These are phyloP conservation scores for Sclerodermus sp. DNA, from an alignment of 2,888 invertebrate species.

Conservation along the genomic window DNA sequence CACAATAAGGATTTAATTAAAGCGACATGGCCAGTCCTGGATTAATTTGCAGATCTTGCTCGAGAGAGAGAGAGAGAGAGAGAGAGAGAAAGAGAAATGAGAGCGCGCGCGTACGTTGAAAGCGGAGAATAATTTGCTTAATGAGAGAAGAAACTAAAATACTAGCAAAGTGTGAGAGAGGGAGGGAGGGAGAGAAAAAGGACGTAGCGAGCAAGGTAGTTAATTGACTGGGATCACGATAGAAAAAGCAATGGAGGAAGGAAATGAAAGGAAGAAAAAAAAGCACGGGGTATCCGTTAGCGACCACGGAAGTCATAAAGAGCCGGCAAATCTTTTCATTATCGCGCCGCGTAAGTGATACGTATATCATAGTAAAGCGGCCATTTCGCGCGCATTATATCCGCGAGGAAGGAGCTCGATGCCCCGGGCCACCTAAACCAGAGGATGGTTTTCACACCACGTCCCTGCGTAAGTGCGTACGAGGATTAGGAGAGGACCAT, in stretches of 20 bases:
- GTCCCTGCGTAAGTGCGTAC: too few relatives aligned
- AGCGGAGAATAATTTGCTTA: neutral
- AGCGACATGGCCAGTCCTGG: too few relatives aligned
- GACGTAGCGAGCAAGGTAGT: too few relatives aligned
- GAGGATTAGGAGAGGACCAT: too few relatives aligned
- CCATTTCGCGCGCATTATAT: slow-evolving; percentile 40
- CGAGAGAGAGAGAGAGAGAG: slow-evolving; percentile 7
- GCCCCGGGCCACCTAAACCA: too few relatives aligned
- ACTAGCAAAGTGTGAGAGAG: slow-evolving; percentile 10
- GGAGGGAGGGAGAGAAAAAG: too few relatives aligned
- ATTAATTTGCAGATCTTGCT: too few relatives aligned
- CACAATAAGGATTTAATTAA: too few relatives aligned
- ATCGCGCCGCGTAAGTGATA: slow-evolving; percentile 55
- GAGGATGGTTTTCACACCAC: too few relatives aligned
- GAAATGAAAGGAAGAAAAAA: slow-evolving; percentile 15
- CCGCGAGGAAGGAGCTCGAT: too few relatives aligned
- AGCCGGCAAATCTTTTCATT: slow-evolving; percentile 56
- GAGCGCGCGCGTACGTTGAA: neutral
- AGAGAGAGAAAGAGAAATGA: slow-evolving; percentile 2
- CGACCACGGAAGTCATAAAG: slow-evolving; percentile 52
- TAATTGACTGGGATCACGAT: neutral
- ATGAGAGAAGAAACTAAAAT: slow-evolving; percentile 9
- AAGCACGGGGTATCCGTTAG: slow-evolving; percentile 33
- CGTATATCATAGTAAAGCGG: slow-evolving; percentile 55
- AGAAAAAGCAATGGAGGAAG: neutral